These are phyloP conservation scores for Apotomis capreana DNA, from an alignment of 2,888 invertebrate genomes.

Conservation along the genomic window DNA sequence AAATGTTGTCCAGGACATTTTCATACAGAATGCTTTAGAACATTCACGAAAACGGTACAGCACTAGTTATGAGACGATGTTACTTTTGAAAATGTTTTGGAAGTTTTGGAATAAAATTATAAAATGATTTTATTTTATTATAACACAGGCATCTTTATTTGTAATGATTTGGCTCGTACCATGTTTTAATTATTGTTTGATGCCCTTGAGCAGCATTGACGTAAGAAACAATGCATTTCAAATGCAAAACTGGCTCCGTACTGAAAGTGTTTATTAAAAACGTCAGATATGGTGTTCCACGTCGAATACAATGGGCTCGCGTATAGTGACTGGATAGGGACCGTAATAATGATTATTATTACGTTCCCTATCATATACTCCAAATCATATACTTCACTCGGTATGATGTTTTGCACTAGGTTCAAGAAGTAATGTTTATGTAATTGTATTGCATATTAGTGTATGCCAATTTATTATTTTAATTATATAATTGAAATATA, in stretches of 20 bases:
- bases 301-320: conserved; percentile 54
- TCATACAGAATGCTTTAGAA: no score
- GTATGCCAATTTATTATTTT: no score
- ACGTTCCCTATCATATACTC: conserved; percentile 4
- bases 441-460: no score
- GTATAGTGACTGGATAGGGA: conserved; percentile 44
- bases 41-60: no score
- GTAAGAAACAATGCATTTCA: conserved; percentile 52
- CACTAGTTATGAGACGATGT: background rate
- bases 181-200: conserved; percentile 49
- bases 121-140: background rate
- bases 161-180: conserved; percentile 28
- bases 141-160: conserved; percentile 10
- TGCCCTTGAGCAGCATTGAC: conserved; percentile 56
- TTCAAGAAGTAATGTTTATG: no score
- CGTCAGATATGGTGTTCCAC: conserved; percentile 46
- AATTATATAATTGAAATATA: no score
- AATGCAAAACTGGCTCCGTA: conserved; percentile 50
- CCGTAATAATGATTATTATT: conserved; percentile 48
- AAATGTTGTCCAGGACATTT: no score
- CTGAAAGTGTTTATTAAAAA: conserved; percentile 62
- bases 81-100: background rate
- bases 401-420: background rate
- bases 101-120: background rate
- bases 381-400: background rate